Base-by-base conservation (phyloP, 2,797 vertebrate species). In the Erpetoichthys calabaricus region DNA sequence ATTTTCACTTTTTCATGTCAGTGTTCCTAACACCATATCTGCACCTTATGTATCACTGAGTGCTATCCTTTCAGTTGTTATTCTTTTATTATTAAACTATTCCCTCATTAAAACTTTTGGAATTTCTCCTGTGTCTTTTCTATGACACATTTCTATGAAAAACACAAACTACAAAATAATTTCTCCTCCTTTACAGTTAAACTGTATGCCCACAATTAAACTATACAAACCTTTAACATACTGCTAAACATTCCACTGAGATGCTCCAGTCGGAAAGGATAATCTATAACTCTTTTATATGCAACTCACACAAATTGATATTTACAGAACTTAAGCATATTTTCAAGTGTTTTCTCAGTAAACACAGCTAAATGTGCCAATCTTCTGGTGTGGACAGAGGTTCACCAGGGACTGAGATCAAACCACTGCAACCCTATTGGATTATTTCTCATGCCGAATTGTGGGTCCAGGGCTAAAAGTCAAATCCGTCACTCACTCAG, bases 401-500 rank as follows among this genome's bases (percentile, higher is more conserved):
- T 73, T 76, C 77, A 75, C 74, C 75, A 67, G 69, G 73, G 72
- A 73, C 63, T 5, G 42, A 47, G 50, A 42, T 41, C 43, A 9
- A 52, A 9, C 50, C 57, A 25, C 7, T 44, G 41, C n/a, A 42
- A 44, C 42, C 7, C 42, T 58, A 49, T 43, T 51, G 57, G 10
- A 58, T 45, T 51, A 56, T 60, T 56, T 60, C 60, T 60, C 50
- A 55, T 43, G 52, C 58, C 56, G 51, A 57, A 58, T 59, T 47
- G 9, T 25, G 52, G 43, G 45, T 70, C 62, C 67, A 69, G 60
- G 42, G 60, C 60, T 67, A 69, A 68, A 74, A 67, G 73, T 73
- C 80, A 78, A 66, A 66, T 72, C 61, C 82, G 78, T 83, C 80
- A 83, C 78, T 85, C 77, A 80, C 74, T 80, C 74, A 70, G 66